phyloP scores from a whole-genome alignment of 2,797 vertebrate species.

The Lithobates pipiens region DNA sequence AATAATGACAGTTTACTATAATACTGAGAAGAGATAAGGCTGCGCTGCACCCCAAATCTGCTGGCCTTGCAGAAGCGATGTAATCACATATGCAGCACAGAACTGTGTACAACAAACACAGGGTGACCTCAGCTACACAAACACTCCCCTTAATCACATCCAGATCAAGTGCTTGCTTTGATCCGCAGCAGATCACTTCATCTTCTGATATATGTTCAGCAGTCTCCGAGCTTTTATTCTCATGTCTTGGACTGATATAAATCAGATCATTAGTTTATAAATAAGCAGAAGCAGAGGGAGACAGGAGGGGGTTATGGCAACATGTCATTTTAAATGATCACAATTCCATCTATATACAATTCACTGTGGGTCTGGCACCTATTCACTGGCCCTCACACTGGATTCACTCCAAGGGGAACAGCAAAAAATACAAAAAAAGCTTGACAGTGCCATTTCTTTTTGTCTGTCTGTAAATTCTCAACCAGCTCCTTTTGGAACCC shows the following conservation, averaged over 20 bases:
- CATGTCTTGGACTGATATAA: slow-evolving; percentile 68
- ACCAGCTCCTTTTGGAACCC: no score
- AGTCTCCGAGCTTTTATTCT: slow-evolving; percentile 65
- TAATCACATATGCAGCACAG: slow-evolving; percentile 61
- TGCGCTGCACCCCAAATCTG: not conserved
- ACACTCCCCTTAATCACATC: slow-evolving; percentile 70
- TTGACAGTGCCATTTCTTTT: no score
- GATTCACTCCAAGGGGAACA: no score
- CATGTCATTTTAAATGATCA: not conserved
- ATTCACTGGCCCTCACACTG: no score
- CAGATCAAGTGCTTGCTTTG: slow-evolving; percentile 73
- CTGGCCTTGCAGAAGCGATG: not conserved
- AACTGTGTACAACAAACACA: slow-evolving; percentile 60
- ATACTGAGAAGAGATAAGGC: no score
- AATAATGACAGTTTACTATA: no score
- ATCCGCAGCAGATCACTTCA: slow-evolving; percentile 71
- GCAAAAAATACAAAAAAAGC: no score
- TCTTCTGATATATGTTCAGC: slow-evolving; percentile 72
- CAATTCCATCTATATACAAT: not conserved
- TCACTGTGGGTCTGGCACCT: not conserved
- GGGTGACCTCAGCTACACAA: slow-evolving; percentile 70
- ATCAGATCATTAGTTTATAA: slow-evolving; percentile 63
- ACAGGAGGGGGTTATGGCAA: not conserved
- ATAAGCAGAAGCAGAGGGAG: not conserved
- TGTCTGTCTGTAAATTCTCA: no score